A percentile compares a stretch with the other conserved stretches of the same genome.
Conservation (phyloP, 1,140 invertebrate genomes). For the Bombus vancouverensis region DNA sequence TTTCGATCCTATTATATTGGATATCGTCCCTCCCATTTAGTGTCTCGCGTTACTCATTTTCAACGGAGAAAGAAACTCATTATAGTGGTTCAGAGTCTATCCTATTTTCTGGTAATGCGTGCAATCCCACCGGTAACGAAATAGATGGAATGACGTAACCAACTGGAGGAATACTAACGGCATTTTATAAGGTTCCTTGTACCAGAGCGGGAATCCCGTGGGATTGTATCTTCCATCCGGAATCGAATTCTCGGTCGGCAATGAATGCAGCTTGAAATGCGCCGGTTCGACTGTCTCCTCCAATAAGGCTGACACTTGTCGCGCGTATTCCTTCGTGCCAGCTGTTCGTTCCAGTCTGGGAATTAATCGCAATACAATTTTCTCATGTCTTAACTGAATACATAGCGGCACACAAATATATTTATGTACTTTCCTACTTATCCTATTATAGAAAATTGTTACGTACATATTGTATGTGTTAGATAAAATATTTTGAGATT, state of each 20-base stretch:
- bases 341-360: constrained; percentile 64
- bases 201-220: constrained; percentile 68
- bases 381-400: too few relatives aligned
- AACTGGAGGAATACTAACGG: constrained; percentile 52
- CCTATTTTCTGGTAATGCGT: constrained; percentile 34
- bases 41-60: constrained; percentile 7
- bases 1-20: constrained; percentile 4
- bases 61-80: neutral
- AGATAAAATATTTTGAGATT: too few relatives aligned
- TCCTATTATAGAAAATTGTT: too few relatives aligned
- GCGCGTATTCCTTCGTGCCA: constrained; percentile 61
- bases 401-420: neutral
- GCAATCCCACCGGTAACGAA: neutral
- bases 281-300: constrained; percentile 69
- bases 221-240: constrained; percentile 49
- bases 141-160: constrained; percentile 25
- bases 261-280: constrained; percentile 61
- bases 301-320: constrained; percentile 66
- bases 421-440: too few relatives aligned
- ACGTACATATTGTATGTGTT: too few relatives aligned
- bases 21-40: neutral
- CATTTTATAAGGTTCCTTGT: constrained; percentile 67
- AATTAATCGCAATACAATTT: constrained; percentile 2
- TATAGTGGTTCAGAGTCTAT: neutral
- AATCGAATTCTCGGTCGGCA: constrained; percentile 65